These are phyloP conservation scores for Scylla paramamosain DNA, from an alignment of 1,140 invertebrate species.

Conservation along the genomic window DNA sequence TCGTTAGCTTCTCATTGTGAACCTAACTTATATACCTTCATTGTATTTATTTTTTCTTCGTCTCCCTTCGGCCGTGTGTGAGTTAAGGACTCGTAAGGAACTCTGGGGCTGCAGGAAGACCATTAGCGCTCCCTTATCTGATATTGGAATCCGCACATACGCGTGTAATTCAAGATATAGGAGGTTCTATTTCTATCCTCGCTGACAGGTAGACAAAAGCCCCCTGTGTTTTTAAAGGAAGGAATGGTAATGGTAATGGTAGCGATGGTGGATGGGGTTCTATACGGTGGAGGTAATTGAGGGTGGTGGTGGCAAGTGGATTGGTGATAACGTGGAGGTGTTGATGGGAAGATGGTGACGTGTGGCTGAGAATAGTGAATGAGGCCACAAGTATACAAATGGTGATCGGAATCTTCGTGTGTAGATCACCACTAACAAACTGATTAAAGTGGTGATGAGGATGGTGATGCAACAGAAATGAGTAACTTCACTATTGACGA, in stretches of 20 bases:
- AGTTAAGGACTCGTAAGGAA: background rate
- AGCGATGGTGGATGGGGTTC: background rate
- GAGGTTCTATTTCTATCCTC: background rate
- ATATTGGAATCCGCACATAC: background rate
- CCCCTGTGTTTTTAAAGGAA: background rate
- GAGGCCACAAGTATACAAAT: no score
- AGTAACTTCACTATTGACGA: no score
- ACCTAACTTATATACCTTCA: background rate
- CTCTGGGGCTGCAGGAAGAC: background rate
- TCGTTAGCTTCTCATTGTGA: background rate
- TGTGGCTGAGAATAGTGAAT: no score
- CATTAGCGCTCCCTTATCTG: background rate
- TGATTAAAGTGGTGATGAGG: no score
- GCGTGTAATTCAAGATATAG: background rate
- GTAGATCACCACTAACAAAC: no score
- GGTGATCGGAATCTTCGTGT: no score
- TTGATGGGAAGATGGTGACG: background rate
- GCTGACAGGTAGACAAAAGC: background rate
- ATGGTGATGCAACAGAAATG: no score
- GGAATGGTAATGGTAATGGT: background rate
- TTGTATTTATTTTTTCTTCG: background rate
- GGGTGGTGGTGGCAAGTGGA: no score
- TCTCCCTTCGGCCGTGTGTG: no score
- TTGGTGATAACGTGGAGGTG: background rate
- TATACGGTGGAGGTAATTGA: no score